A percentile compares a stretch with the other conserved stretches of the same genome.
Evolutionary conservation across 2,888 invertebrate species (phyloP).

Genomic region (Cosmopolites sordidus): DNA sequence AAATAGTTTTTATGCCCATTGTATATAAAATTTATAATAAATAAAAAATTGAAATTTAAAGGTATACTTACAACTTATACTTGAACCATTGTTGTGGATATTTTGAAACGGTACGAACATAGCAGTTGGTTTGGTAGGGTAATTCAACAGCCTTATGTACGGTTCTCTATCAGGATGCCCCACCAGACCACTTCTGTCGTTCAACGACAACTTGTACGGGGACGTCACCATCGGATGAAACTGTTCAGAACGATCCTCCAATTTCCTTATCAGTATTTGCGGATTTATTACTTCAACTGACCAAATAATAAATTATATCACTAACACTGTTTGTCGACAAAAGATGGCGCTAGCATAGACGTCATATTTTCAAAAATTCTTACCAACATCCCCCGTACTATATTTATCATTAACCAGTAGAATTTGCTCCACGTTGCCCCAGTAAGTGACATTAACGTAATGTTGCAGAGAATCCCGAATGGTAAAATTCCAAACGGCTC

Average conservation of each 20-base stretch:
- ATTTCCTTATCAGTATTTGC: conserved; percentile 54
- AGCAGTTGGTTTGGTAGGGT: conserved; percentile 63
- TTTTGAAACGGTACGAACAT: conserved; percentile 55
- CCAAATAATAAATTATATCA: not conserved
- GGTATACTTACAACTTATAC: conserved; percentile 14
- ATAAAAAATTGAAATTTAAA: too few species aligned
- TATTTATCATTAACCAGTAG: conserved; percentile 59
- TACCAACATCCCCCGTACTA: conserved; percentile 68
- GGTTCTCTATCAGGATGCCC: conserved; percentile 54
- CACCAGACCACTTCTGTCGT: conserved; percentile 59
- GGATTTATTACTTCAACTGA: conserved; percentile 67
- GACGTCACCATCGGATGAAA: conserved; percentile 65
- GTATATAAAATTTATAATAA: too few species aligned
- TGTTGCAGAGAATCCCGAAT: conserved; percentile 67
- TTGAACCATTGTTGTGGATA: conserved; percentile 48
- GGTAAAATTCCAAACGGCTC: conserved; percentile 74
- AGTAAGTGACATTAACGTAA: conserved; percentile 71
- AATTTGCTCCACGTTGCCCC: conserved; percentile 65
- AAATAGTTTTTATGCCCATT: too few species aligned
- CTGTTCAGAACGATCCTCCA: conserved; percentile 55
- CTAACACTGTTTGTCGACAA: too few species aligned
- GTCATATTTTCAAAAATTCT: conserved; percentile 27
- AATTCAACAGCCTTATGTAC: conserved; percentile 54
- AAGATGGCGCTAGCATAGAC: too few species aligned
- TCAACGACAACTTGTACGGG: conserved; percentile 60